Evolutionary conservation across 2,797 vertebrate species (phyloP), one percentile per base, ranked within the genome.

Genomic region (Acanthopagrus latus): DNA sequence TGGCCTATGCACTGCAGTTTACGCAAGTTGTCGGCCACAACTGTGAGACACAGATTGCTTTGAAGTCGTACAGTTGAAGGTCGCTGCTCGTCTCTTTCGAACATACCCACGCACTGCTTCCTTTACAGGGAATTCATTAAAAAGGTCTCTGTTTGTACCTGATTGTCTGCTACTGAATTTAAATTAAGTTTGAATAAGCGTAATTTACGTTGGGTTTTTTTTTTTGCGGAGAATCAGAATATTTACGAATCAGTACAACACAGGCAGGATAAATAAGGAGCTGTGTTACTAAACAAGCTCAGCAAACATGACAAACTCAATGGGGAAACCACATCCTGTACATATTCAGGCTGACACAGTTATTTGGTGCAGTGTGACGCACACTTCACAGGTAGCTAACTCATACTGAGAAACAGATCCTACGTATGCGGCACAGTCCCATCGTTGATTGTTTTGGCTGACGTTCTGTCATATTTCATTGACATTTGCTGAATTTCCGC

Each of bases 251-350:
- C 10, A 13, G 12, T 47, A 33, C 7, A 63, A 71, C 10, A 0
- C 59, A 48, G 20, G 2, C 58, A 56, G 20, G 4, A 59, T 71
- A 6, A 65, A 58, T 25, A 48, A 52, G 33, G 0, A 74, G 4
- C 17, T 17, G 1, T 52, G 20, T 29, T 51, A 60, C 41, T 65
- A 14, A 17, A 63, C 4, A 43, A 54, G 14, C 9, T 62, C 5
- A 11, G 23, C 8, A 1, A 83, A 14, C 38, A 41, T 74, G 65
- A 79, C 52, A 68, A 64, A 76, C 38, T 76, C 58, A 71, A 72
- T 57, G 21, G 47, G 51, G 27, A 89, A 88, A 86, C 90, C 91
- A 92, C 92, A 93, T 93, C 92, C 92, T 89, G 82, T 78, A 17
- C 68, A 71, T 33, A 57, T 68, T 73, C 58, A 76, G 29, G 9